A percentile compares a stretch with the other conserved stretches of the same genome.
phyloP scores from a whole-genome alignment of 2,888 invertebrate species.

The Portevinia maculata region DNA sequence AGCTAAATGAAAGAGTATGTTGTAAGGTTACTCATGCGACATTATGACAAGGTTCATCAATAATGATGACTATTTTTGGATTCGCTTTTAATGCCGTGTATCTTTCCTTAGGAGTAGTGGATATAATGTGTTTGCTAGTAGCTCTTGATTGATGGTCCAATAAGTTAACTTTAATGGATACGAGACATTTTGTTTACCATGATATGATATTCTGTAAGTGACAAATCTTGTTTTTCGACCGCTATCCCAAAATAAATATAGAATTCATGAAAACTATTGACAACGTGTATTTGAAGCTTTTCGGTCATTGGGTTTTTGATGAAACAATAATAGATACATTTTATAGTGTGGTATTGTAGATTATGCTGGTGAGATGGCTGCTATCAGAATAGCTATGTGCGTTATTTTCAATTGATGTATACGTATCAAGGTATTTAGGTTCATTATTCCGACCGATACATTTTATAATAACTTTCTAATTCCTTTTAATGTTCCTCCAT shows the following conservation, averaged over 20 bases:
- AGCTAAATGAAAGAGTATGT: background rate
- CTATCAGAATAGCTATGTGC: too few relatives aligned
- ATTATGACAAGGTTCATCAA: constrained; percentile 51
- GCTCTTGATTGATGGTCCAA: constrained; percentile 59
- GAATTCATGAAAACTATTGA: background rate
- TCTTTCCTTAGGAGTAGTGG: background rate
- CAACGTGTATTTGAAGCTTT: background rate
- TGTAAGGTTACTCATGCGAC: constrained; percentile 27
- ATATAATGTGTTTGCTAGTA: constrained; percentile 54
- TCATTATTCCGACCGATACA: too few relatives aligned
- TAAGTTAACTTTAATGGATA: constrained; percentile 8
- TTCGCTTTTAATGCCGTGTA: constrained; percentile 33
- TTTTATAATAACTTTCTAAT: too few relatives aligned
- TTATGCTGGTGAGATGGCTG: too few relatives aligned
- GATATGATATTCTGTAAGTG: constrained; percentile 11
- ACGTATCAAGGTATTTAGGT: too few relatives aligned
- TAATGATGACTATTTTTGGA: constrained; percentile 39
- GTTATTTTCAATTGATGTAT: too few relatives aligned
- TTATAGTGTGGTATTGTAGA: background rate
- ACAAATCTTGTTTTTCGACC: background rate
- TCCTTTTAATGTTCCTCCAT: too few relatives aligned
- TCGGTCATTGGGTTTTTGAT: background rate
- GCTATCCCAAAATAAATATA: background rate
- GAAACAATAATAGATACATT: background rate
- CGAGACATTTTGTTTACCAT: background rate